Evolutionary conservation across 92 coral and sea anemone species (phyloP).

Genomic region (Porites rus): DNA sequence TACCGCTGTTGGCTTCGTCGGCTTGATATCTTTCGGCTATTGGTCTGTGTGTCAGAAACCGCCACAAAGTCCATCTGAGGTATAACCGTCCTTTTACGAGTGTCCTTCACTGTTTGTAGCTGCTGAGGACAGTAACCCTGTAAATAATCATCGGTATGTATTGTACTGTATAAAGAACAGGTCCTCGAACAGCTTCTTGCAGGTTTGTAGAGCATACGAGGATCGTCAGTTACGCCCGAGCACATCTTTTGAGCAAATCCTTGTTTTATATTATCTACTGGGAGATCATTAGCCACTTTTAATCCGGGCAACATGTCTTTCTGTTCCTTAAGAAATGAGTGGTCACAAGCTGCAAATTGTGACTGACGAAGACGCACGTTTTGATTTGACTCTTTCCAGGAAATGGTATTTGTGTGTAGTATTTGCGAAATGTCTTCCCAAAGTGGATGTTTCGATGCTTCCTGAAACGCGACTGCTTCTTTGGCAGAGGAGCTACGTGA

Average conservation of each 20-base stretch:
- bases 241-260: neutral
- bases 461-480: no score
- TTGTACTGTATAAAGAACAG: neutral
- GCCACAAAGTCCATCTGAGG: neutral
- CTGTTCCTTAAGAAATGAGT: no score
- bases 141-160: neutral
- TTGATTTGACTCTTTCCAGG: no score
- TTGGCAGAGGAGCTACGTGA: no score
- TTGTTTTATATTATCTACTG: neutral
- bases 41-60: neutral
- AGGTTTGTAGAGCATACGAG: no score
- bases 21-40: neutral
- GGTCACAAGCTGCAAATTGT: no score
- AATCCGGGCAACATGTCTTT: neutral
- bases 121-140: neutral
- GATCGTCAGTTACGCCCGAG: no score
- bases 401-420: no score
- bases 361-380: no score
- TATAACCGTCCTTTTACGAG: neutral
- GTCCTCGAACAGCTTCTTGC: neutral
- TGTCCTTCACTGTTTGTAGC: neutral
- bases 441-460: no score
- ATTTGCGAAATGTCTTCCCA: no score
- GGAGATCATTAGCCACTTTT: neutral
- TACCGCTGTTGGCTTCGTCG: neutral